Conservation (phyloP, 1,140 invertebrate genomes). For the Drosophila azteca region DNA sequence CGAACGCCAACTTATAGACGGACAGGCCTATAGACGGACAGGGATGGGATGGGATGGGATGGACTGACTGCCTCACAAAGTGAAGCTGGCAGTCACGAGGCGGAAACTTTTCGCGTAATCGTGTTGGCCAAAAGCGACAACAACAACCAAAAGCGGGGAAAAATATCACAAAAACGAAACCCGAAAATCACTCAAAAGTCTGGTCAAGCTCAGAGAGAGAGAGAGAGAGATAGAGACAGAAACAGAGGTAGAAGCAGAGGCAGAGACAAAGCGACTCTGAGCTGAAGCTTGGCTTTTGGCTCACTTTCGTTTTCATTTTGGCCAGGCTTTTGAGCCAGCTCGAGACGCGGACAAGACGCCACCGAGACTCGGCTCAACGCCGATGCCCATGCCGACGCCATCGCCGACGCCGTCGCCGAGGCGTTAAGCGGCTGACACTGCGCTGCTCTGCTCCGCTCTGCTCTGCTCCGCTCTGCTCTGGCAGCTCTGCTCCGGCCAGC, state of each 20-base stretch:
- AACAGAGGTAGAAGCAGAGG: background rate
- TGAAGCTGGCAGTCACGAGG: slow-evolving; percentile 58
- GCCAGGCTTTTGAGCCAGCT: slow-evolving; percentile 30
- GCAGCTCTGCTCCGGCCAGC: slow-evolving; percentile 34
- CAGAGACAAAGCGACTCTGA: slow-evolving; percentile 22
- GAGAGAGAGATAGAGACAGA: background rate
- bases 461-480: slow-evolving; percentile 1
- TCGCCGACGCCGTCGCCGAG: slow-evolving; percentile 24
- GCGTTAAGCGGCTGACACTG: slow-evolving; percentile 44
- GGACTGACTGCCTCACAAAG: slow-evolving; percentile 40
- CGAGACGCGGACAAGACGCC: slow-evolving; percentile 1
- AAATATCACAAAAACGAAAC: slow-evolving; percentile 4
- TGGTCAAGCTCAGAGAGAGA: slow-evolving; percentile 27
- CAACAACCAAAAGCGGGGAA: slow-evolving; percentile 1
- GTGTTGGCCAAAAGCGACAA: slow-evolving; percentile 27
- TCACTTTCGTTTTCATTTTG: slow-evolving; percentile 68
- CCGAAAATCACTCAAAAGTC: slow-evolving; percentile 34
- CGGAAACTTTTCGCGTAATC: slow-evolving; percentile 66
- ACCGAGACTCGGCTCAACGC: slow-evolving; percentile 27
- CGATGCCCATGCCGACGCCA: slow-evolving; percentile 13
- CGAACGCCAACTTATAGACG: slow-evolving; percentile 19
- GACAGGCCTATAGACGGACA: background rate
- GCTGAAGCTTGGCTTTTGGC: slow-evolving; percentile 33
- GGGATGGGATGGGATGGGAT: background rate
- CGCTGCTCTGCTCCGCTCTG: slow-evolving; percentile 23